Percentiles rank a stretch among this genome's conserved stretches.
phyloP scores from a whole-genome alignment of 2,888 invertebrate genomes.

The Craniophora ligustri region DNA sequence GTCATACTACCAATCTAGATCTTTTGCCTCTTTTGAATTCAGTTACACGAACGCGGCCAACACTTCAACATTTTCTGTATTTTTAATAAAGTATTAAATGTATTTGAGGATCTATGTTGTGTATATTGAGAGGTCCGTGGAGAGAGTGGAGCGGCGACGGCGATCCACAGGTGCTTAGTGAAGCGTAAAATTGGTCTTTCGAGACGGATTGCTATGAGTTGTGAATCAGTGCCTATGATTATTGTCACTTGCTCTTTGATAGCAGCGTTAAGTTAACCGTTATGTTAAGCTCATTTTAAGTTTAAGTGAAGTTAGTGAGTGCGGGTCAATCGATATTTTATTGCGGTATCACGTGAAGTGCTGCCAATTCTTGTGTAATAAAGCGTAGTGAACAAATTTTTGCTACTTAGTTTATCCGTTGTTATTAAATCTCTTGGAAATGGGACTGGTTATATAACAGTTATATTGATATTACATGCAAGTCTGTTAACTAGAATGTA shows the following conservation, averaged over 20 bases:
- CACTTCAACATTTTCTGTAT: conserved; percentile 50
- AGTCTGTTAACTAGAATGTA: neutral
- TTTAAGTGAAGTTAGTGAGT: conserved; percentile 4
- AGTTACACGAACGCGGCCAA: conserved; percentile 51
- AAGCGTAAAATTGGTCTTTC: conserved; percentile 29
- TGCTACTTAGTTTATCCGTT: conserved; percentile 5
- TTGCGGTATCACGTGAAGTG: neutral
- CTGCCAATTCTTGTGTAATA: conserved; percentile 6
- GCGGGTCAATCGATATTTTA: neutral
- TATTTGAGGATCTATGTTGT: conserved; percentile 72
- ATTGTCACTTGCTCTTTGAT: neutral
- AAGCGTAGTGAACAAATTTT: neutral
- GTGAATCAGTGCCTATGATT: conserved; percentile 24
- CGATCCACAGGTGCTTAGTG: conserved; percentile 67
- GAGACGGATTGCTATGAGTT: conserved; percentile 3
- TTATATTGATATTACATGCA: neutral
- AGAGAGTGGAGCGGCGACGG: conserved; percentile 64
- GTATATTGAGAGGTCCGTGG: conserved; percentile 72
- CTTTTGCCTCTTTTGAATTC: conserved; percentile 45
- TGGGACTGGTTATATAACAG: too few species aligned
- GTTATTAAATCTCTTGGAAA: conserved; percentile 1
- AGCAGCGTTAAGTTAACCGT: conserved; percentile 8
- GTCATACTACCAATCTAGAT: conserved; percentile 37
- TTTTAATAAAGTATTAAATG: conserved; percentile 70
- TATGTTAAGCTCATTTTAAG: conserved; percentile 6